Evolutionary conservation across 1,140 invertebrate genomes (phyloP), one percentile per base, ranked within the genome.

Genomic region (Eurosta solidaginis): DNA sequence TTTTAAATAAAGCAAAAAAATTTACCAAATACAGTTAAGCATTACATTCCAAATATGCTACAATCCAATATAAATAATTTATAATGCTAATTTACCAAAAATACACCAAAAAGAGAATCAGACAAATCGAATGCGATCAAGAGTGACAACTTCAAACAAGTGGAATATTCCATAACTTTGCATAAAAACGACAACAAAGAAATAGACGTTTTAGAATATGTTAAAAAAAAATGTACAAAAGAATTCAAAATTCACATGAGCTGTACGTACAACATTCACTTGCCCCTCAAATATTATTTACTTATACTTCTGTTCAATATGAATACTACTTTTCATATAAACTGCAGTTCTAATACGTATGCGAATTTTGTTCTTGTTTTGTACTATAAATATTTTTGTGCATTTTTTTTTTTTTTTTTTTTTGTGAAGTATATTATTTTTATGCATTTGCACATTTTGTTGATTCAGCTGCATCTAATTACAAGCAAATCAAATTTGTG

Each of bases 111-210:
- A n/a, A n/a, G n/a, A 44, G 12, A 12, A 44, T 44, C 49, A 52
- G 4, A 22, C 2, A 68, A 68, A 68, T 68, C 40, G 29, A 68
- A 68, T 68, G 59, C 33, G 40, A 68, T 68, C 33, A 68, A 40
- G 33, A 68, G 59, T 68, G 59, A 68, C 59, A 68, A 40, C 59
- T 52, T 52, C 7, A 7, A 10, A 68, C 9, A 40, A 68, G 27
- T n/a, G 59, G 59, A 68, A 68, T 68, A 68, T 68, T 68, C 59
- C 59, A 68, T 68, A 68, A 68, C 40, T 68, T 68, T 68, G 59
- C 59, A 68, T 68, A 42, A 68, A 27, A 68, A 68, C 40, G 33
- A 20, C 59, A 68, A 68, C 14, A 47, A 6, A 68, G 20, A 63
- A 59, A 52, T 33, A 33, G 22, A 36, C 2, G 2, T 1, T 1